phyloP scores from a whole-genome alignment of 2,797 vertebrate species.

The Rhynchotus rufescens region DNA sequence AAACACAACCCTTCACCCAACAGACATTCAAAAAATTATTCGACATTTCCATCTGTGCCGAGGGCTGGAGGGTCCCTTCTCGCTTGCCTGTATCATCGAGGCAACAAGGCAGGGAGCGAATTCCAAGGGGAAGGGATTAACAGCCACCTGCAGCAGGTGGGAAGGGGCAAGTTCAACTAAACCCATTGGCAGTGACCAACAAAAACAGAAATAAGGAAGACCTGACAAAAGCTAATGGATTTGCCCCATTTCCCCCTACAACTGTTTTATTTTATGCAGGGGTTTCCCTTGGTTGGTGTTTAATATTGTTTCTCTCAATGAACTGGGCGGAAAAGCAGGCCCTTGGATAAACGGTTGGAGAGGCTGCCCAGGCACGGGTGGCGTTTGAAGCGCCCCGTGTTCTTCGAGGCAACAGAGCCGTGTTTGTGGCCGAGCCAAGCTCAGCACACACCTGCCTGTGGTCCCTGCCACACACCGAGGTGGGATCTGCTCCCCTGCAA shows the following conservation, averaged over 20 bases:
- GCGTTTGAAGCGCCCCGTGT: background rate
- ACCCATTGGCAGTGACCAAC: slow-evolving; percentile 51
- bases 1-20: slow-evolving; percentile 12
- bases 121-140: slow-evolving; percentile 52
- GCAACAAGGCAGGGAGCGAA: background rate
- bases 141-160: background rate
- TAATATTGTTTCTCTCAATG: background rate
- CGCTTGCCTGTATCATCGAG: background rate
- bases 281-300: background rate
- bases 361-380: background rate
- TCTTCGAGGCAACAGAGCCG: background rate
- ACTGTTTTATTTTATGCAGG: background rate
- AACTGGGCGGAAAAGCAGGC: background rate
- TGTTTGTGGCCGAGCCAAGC: background rate
- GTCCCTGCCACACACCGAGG: background rate
- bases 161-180: background rate
- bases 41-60: background rate
- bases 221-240: slow-evolving; percentile 47
- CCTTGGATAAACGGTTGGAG: background rate
- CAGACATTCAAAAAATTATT: background rate
- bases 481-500: background rate
- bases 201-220: slow-evolving; percentile 18
- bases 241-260: background rate
- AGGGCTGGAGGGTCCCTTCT: slow-evolving; percentile 3
- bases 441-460: background rate